Base-by-base conservation (phyloP, 2,888 invertebrate genomes). In the Amiota communis region DNA sequence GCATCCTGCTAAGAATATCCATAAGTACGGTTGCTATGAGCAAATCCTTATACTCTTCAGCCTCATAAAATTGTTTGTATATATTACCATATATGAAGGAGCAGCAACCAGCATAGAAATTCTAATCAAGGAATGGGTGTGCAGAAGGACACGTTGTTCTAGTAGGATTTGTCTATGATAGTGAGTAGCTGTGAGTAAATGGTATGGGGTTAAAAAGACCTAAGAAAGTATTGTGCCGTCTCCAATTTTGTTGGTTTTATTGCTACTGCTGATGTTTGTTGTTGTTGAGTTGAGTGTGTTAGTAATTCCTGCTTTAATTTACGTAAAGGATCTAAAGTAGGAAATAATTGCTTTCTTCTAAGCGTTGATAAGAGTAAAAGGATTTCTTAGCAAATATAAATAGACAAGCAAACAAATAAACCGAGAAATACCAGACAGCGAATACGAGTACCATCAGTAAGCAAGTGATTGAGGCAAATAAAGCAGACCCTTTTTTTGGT, bases 271-370 rank as follows among this genome's bases (percentile, higher is more conserved):
- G n/a, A 17, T 17, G 20, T 10, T n/a, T 53, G 56, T 17, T 6
- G 56, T 36, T 13, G 51, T 73, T 63, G 59, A 75, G 61, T 73
- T 57, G 70, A 74, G 75, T 76, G 75, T 77, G 77, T 76, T 68
- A 74, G 77, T 77, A 77, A 78, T 79, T 78, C 75, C 74, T 76
- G 80, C 80, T 84, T 85, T 82, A 79, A 84, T 85, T 84, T 83
- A 79, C 83, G 84, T 79, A 80, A 78, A 76, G 76, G 72, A 75
- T 74, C 76, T 74, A 83, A 82, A 84, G 83, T 82, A 85, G 83
- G 79, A 84, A 85, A 84, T 84, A 84, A 84, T 84, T 85, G 80
- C 81, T 81, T 78, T 74, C 81, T 79, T 77, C 78, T 78, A 78
- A 81, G 80, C 78, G 80, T 81, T 82, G 81, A 82, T 82, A 83